These are phyloP conservation scores for Harpagifer antarcticus DNA, from an alignment of 2,797 vertebrate genomes.

Conservation along the genomic window DNA sequence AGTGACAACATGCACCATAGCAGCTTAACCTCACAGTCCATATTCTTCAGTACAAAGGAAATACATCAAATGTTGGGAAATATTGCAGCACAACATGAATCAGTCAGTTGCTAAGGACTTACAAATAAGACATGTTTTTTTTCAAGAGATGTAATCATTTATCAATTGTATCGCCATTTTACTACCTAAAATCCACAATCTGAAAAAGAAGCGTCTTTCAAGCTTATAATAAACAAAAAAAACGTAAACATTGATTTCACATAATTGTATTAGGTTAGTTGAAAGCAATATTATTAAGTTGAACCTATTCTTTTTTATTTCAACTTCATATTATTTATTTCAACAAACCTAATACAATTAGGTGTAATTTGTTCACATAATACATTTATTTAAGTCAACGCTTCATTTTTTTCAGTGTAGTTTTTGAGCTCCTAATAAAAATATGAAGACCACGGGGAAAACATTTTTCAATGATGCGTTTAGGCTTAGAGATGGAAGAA, in stretches of 20 bases:
- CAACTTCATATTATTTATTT: too few relatives aligned
- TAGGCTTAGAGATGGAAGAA: conserved; percentile 1
- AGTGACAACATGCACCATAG: conserved; percentile 59
- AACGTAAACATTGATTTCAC: too few relatives aligned
- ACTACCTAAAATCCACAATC: conserved; percentile 10
- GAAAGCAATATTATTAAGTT: too few relatives aligned
- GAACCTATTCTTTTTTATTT: too few relatives aligned
- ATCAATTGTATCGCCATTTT: not conserved
- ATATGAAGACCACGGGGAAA: conserved; percentile 13
- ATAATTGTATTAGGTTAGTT: too few relatives aligned
- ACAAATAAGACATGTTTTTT: not conserved
- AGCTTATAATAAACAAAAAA: not conserved
- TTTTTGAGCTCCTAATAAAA: not conserved
- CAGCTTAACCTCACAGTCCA: conserved; percentile 16
- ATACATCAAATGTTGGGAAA: conserved; percentile 22
- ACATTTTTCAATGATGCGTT: conserved; percentile 1
- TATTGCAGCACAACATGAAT: conserved; percentile 2
- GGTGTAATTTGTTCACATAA: too few relatives aligned
- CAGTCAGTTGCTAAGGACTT: conserved; percentile 26
- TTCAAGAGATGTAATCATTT: conserved; percentile 22
- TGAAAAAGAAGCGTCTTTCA: conserved; percentile 12
- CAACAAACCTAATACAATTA: too few relatives aligned
- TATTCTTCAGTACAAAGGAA: conserved; percentile 4
- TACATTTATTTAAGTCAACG: too few relatives aligned
- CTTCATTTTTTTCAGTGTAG: too few relatives aligned